A percentile compares a stretch with the other conserved stretches of the same genome.
Conservation (phyloP, 2,888 invertebrate species). For the Amblyjoppa proteus region DNA sequence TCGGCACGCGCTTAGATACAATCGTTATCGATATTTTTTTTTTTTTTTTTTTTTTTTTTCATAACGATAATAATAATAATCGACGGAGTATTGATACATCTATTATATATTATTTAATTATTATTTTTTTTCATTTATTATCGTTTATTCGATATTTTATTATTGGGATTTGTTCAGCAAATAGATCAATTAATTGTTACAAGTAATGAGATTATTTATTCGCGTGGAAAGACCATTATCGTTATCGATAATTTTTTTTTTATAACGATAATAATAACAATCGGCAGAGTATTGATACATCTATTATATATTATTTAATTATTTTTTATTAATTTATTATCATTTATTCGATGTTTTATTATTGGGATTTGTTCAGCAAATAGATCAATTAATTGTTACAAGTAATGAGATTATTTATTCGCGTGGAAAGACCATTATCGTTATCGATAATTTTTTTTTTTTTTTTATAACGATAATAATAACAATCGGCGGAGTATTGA, state of each 20-base stretch:
- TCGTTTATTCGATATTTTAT: background rate
- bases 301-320: background rate
- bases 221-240: background rate
- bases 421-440: background rate
- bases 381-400: background rate
- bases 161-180: too few species aligned
- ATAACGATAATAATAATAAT: background rate
- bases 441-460: too few species aligned
- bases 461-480: background rate
- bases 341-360: background rate
- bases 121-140: background rate
- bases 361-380: too few species aligned
- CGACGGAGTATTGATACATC: too few species aligned
- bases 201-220: background rate
- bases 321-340: background rate
- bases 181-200: background rate
- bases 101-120: too few species aligned
- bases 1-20: background rate
- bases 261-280: background rate
- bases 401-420: background rate
- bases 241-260: too few species aligned
- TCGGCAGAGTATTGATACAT: background rate
- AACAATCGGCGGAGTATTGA: background rate
- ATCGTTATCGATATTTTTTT: background rate
- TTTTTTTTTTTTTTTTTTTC: too few species aligned